Conservation (phyloP, 2,888 invertebrate genomes). For the Lymantria dispar region DNA sequence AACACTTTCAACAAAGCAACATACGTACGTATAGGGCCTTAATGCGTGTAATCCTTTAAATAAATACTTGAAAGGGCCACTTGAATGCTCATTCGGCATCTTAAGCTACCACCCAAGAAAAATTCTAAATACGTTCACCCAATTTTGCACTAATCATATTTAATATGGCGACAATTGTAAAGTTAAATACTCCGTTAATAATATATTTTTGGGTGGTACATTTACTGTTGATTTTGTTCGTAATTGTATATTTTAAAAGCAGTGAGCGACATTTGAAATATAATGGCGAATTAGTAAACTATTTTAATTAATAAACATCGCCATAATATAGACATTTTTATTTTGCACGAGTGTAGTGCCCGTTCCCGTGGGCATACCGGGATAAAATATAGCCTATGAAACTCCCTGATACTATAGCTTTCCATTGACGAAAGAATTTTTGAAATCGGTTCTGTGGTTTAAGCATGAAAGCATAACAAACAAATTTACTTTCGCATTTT, state of each 20-base stretch:
- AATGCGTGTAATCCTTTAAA: slow-evolving; percentile 73
- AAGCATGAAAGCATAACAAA: too few species aligned
- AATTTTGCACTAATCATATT: slow-evolving; percentile 43
- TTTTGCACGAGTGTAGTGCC: too few species aligned
- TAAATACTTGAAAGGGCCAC: slow-evolving; percentile 61
- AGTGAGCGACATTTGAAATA: slow-evolving; percentile 32
- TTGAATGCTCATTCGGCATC: slow-evolving; percentile 39
- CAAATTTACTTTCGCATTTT: too few species aligned
- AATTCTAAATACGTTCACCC: slow-evolving; percentile 33
- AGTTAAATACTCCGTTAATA: slow-evolving; percentile 36
- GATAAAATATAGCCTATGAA: too few species aligned
- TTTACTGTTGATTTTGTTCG: slow-evolving; percentile 32
- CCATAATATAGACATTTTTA: too few species aligned
- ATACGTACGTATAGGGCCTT: slow-evolving; percentile 40
- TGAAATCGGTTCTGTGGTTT: too few species aligned
- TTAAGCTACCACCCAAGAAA: slow-evolving; percentile 59
- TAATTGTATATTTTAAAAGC: slow-evolving; percentile 12
- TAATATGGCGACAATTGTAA: slow-evolving; percentile 32
- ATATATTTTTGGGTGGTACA: slow-evolving; percentile 53
- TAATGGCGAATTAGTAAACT: background rate
- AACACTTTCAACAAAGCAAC: slow-evolving; percentile 47
- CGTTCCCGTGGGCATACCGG: too few species aligned
- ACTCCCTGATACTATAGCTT: too few species aligned
- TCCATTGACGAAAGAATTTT: too few species aligned
- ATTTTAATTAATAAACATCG: background rate